Conservation (phyloP, 2,888 invertebrate genomes). For the Dicroscelio sp. region DNA sequence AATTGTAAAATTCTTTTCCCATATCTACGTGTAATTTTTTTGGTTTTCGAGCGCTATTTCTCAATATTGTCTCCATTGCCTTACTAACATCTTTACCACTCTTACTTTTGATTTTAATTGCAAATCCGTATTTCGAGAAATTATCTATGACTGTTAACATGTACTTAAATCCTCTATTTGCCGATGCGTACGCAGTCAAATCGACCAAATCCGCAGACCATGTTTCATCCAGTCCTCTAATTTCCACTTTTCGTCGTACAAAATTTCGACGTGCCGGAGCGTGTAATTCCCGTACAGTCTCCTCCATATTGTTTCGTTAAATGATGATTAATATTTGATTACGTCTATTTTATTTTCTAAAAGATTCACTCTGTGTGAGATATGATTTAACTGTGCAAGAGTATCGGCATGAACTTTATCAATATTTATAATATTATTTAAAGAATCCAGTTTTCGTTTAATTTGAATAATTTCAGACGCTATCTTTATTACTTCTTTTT, state of each 20-base stretch:
- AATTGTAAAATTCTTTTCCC: constrained; percentile 30
- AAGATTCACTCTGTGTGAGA: no score
- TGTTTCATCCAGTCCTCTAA: constrained; percentile 87
- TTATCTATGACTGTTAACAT: constrained; percentile 88
- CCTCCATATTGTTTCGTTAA: not conserved
- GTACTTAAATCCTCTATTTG: constrained; percentile 86
- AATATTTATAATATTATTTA: no score
- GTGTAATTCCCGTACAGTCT: constrained; percentile 89
- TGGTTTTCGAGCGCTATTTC: constrained; percentile 56
- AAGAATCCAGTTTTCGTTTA: no score
- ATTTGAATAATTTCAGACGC: no score
- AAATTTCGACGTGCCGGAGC: constrained; percentile 90
- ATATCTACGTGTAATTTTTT: constrained; percentile 55
- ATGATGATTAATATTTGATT: not conserved
- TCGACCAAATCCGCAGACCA: constrained; percentile 67
- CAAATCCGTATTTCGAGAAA: constrained; percentile 90
- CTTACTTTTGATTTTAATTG: constrained; percentile 62
- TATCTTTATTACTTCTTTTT: no score
- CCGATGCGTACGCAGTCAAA: constrained; percentile 37
- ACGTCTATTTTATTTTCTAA: no score
- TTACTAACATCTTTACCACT: constrained; percentile 84
- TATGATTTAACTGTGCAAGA: no score
- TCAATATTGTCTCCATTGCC: constrained; percentile 77
- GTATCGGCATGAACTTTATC: no score
- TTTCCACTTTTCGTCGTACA: constrained; percentile 87